Conservation (phyloP, 2,113 vertebrate species). For the Mustelus asterias region DNA sequence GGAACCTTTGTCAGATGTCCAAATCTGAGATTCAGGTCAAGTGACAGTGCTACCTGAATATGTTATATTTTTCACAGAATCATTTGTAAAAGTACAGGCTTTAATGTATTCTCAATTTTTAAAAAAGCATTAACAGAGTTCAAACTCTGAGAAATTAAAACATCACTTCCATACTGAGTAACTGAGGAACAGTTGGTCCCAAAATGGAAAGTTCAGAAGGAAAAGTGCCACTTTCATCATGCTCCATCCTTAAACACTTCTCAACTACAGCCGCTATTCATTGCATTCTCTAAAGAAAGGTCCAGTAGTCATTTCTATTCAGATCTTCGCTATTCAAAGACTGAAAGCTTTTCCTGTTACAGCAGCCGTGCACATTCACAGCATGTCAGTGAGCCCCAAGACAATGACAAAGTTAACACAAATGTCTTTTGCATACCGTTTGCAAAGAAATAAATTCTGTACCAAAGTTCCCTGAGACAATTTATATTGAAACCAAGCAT, state of each 20-base stretch:
- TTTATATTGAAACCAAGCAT: background rate
- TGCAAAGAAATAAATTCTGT: background rate
- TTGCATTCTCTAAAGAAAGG: too few relatives aligned
- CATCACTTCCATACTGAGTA: background rate
- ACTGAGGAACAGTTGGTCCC: background rate
- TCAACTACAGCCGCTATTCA: background rate
- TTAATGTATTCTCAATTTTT: background rate
- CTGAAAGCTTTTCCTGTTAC: background rate
- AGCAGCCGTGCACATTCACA: background rate
- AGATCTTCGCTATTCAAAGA: background rate
- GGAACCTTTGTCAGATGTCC: background rate
- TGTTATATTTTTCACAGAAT: background rate
- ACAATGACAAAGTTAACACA: conserved; percentile 4
- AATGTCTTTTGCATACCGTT: background rate
- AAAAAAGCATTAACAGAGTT: background rate
- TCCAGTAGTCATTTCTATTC: background rate
- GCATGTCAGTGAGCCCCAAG: background rate
- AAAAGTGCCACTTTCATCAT: background rate
- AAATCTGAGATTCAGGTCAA: background rate
- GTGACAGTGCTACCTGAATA: background rate
- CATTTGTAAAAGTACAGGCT: background rate
- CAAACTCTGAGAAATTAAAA: background rate
- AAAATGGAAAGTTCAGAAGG: background rate
- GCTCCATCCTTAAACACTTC: background rate
- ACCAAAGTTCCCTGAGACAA: background rate